These are phyloP conservation scores for Andrena flavipes DNA, from an alignment of 2,888 invertebrate species.

Conservation along the genomic window DNA sequence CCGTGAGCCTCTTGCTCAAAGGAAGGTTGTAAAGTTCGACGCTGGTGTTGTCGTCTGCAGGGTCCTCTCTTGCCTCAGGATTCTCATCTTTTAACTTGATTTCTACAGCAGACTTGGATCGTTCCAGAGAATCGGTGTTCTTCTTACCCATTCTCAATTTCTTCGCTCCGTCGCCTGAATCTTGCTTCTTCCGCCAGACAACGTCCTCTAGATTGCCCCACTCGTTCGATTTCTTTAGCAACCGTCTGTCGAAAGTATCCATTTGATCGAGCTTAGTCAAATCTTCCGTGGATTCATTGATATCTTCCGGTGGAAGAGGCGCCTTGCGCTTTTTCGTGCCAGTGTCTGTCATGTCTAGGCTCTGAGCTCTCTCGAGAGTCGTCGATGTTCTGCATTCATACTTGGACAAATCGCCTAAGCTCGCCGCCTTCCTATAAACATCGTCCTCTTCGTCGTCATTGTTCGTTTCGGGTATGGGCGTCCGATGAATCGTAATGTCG, in stretches of 20 bases:
- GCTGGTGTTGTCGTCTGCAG: slow-evolving; percentile 51
- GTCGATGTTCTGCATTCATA: slow-evolving; percentile 87
- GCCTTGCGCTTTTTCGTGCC: slow-evolving; percentile 89
- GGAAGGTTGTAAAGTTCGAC: slow-evolving; percentile 80
- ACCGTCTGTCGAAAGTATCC: slow-evolving; percentile 89
- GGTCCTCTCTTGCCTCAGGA: not conserved
- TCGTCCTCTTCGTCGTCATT: slow-evolving; percentile 87
- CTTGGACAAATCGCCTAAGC: slow-evolving; percentile 91
- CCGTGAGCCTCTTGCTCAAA: slow-evolving; percentile 77
- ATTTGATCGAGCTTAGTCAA: slow-evolving; percentile 87
- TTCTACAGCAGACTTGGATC: slow-evolving; percentile 88
- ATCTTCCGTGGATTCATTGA: slow-evolving; percentile 82
- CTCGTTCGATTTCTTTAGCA: slow-evolving; percentile 90
- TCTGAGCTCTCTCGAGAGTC: slow-evolving; percentile 91
- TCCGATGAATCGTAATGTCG: slow-evolving; percentile 90
- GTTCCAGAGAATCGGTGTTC: slow-evolving; percentile 86
- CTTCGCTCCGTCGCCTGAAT: slow-evolving; percentile 81
- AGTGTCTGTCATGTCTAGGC: slow-evolving; percentile 90
- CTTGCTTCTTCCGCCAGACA: slow-evolving; percentile 86
- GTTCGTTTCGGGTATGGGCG: slow-evolving; percentile 85
- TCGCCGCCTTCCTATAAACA: slow-evolving; percentile 90
- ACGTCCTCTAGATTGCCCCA: slow-evolving; percentile 92
- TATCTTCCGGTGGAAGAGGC: slow-evolving; percentile 85
- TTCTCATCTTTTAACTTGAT: slow-evolving; percentile 86
- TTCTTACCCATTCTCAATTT: slow-evolving; percentile 73